phyloP scores from a whole-genome alignment of 1,140 invertebrate genomes.

The Drosophila lini region DNA sequence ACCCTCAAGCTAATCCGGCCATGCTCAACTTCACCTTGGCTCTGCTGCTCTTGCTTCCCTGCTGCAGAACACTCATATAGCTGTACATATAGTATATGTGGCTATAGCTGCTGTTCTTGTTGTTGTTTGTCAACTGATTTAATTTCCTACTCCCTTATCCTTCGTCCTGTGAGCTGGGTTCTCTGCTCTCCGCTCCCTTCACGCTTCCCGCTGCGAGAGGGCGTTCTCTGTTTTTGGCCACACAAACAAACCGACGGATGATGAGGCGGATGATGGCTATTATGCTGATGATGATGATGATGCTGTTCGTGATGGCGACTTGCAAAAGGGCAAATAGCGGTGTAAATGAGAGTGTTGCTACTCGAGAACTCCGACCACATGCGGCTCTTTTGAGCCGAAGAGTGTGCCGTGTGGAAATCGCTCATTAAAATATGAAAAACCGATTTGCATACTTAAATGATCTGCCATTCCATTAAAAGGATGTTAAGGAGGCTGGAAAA shows the following conservation, averaged over 20 bases:
- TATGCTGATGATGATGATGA: constrained; percentile 15
- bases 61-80: not conserved
- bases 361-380: constrained; percentile 65
- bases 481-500: not conserved
- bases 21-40: constrained; percentile 43
- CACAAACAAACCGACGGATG: constrained; percentile 58
- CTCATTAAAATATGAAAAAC: constrained; percentile 64
- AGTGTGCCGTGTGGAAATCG: constrained; percentile 55
- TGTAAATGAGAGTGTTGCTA: constrained; percentile 63
- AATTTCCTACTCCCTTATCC: constrained; percentile 66
- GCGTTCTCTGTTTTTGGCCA: constrained; percentile 73
- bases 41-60: constrained; percentile 18
- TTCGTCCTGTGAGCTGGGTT: constrained; percentile 3
- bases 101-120: constrained; percentile 37
- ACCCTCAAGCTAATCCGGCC: constrained; percentile 56
- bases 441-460: constrained; percentile 48
- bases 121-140: constrained; percentile 80
- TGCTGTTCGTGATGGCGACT: constrained; percentile 58
- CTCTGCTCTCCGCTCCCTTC: not conserved
- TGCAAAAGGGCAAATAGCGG: constrained; percentile 71
- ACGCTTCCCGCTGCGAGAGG: constrained; percentile 69
- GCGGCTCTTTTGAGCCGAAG: constrained; percentile 61
- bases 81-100: not conserved
- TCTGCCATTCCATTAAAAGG: constrained; percentile 17
- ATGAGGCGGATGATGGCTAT: constrained; percentile 40